Conservation (phyloP, 2,113 vertebrate genomes). For the Apodemus sylvaticus region DNA sequence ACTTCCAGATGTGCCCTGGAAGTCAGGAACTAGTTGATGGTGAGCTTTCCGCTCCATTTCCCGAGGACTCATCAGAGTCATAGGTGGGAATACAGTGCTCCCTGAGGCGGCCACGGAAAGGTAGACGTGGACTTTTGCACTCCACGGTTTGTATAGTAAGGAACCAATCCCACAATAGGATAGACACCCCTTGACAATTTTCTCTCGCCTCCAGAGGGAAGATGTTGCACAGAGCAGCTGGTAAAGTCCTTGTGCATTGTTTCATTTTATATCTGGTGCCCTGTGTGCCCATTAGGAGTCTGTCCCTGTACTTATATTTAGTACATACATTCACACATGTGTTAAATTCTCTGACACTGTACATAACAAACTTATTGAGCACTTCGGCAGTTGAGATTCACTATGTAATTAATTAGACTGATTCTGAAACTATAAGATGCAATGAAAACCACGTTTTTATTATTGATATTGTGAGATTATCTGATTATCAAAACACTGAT, state of each 20-base stretch:
- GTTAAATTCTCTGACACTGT: background rate
- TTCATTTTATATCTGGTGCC: constrained; percentile 50
- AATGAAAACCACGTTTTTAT: background rate
- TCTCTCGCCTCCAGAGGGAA: background rate
- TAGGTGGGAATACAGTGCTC: background rate
- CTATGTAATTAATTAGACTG: background rate
- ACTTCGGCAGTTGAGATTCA: background rate
- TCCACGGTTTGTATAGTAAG: background rate
- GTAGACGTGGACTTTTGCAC: constrained; percentile 16
- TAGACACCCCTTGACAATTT: background rate
- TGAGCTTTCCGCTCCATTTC: constrained; percentile 27
- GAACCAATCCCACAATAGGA: background rate
- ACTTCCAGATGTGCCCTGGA: background rate
- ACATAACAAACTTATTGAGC: background rate
- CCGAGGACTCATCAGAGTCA: background rate
- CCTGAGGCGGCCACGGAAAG: constrained; percentile 16
- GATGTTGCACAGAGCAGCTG: background rate
- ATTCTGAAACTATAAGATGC: constrained; percentile 13
- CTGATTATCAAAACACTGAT: background rate
- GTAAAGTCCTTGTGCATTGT: background rate
- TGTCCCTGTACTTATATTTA: background rate
- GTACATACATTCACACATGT: background rate
- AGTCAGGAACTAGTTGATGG: background rate
- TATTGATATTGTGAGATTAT: background rate
- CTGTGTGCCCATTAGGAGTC: background rate